A percentile compares a stretch with the other conserved stretches of the same genome.
These are phyloP conservation scores for Drosophila algonquin DNA, from an alignment of 2,888 invertebrate genomes.

Conservation along the genomic window DNA sequence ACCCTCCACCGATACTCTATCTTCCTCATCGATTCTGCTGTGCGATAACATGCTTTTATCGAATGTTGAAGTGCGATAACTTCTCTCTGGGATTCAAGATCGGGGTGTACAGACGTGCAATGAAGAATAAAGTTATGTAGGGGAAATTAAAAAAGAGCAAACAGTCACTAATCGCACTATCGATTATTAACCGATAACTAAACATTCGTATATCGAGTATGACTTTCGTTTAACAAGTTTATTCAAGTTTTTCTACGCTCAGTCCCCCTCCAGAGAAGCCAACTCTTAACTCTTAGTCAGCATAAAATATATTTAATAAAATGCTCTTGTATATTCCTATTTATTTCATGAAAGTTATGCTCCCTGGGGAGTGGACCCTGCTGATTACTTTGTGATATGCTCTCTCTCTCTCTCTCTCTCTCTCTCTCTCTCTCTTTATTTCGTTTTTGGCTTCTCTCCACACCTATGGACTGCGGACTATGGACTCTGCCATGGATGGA, in stretches of 20 bases:
- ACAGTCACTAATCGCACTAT: neutral
- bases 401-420: slow-evolving; percentile 6
- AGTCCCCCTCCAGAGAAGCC: neutral
- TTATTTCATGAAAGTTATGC: neutral
- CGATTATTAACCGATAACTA: neutral
- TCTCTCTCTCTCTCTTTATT: slow-evolving; percentile 7
- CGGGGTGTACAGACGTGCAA: no score
- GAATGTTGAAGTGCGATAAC: no score
- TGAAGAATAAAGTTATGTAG: no score
- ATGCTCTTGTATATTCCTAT: neutral
- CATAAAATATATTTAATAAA: neutral
- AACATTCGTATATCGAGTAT: neutral
- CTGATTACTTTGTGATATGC: slow-evolving; percentile 56
- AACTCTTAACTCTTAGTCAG: neutral
- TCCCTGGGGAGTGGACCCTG: slow-evolving; percentile 17
- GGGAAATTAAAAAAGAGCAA: no score
- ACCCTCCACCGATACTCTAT: no score
- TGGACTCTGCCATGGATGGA: slow-evolving; percentile 3
- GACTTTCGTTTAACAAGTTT: neutral
- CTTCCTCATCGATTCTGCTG: no score
- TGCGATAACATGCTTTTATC: no score
- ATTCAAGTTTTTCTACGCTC: neutral
- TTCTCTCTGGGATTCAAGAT: no score
- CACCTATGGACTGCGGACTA: slow-evolving; percentile 2
- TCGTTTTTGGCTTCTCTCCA: slow-evolving; percentile 6